Conservation (phyloP, 2,797 vertebrate species). For the Chelidonichthys spinosus region DNA sequence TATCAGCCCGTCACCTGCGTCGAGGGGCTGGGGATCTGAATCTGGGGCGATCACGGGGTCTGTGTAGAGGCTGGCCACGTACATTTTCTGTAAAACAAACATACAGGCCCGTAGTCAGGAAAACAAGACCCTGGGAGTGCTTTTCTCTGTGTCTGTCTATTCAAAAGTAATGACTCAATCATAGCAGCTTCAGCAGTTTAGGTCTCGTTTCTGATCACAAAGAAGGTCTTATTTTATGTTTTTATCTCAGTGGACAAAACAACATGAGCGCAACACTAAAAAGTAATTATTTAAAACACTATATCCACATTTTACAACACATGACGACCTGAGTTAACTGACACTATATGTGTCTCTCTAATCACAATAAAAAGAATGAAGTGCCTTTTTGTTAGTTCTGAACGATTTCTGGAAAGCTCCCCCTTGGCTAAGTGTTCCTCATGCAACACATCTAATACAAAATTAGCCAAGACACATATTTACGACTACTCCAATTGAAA, state of each 20-base stretch:
- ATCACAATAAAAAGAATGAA: conserved; percentile 19
- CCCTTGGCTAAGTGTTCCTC: conserved; percentile 4
- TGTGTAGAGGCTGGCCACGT: conserved; percentile 94
- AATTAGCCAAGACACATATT: conserved; percentile 59
- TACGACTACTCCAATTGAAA: conserved; percentile 48
- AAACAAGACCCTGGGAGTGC: conserved; percentile 12
- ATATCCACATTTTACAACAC: background rate
- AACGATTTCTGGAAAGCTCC: conserved; percentile 30
- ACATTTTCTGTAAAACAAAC: conserved; percentile 86
- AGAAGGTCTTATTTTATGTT: background rate
- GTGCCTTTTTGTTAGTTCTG: conserved; percentile 43
- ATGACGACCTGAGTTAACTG: background rate
- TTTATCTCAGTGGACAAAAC: background rate
- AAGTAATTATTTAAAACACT: too few relatives aligned
- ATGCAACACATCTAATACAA: conserved; percentile 37
- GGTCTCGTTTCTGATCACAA: background rate
- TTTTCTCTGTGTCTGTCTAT: background rate
- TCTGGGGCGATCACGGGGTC: conserved; percentile 93
- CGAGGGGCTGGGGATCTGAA: conserved; percentile 93
- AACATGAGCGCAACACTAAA: too few relatives aligned
- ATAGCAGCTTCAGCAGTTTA: background rate
- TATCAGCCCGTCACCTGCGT: conserved; percentile 94
- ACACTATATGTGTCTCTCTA: conserved; percentile 1
- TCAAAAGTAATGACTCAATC: background rate
- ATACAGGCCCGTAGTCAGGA: conserved; percentile 30